A percentile compares a stretch with the other conserved stretches of the same genome.
phyloP scores from a whole-genome alignment of 2,113 vertebrate genomes.

The Crotophaga sulcirostris region DNA sequence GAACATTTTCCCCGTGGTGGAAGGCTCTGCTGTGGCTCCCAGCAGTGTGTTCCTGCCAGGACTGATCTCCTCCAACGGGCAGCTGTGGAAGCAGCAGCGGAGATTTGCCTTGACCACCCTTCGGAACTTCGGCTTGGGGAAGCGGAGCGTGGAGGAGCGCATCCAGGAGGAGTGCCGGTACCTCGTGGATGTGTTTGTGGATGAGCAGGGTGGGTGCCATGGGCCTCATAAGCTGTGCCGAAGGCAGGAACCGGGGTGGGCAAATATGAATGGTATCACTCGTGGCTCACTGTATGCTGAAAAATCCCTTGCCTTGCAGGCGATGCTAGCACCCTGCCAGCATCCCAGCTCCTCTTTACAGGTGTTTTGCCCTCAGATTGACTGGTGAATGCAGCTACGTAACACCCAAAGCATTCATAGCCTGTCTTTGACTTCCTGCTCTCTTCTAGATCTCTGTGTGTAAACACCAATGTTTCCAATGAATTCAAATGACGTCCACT shows the following conservation, averaged over 20 bases:
- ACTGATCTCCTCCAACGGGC: slow-evolving; percentile 57
- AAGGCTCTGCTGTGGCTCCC: background rate
- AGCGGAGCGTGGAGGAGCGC: slow-evolving; percentile 73
- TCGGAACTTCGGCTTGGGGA: slow-evolving; percentile 83
- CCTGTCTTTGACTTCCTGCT: background rate
- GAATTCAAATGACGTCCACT: rapidly evolving
- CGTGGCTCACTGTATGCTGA: background rate
- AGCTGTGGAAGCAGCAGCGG: slow-evolving; percentile 77
- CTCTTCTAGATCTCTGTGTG: background rate
- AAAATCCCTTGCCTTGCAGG: background rate
- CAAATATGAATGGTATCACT: too few relatives aligned
- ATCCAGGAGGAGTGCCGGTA: slow-evolving; percentile 78
- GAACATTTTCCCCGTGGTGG: rapidly evolving
- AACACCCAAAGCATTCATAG: background rate
- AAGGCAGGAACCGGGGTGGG: background rate
- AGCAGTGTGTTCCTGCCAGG: background rate
- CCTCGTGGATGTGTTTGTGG: slow-evolving; percentile 65
- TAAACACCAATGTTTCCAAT: rapidly evolving
- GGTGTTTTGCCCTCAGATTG: background rate
- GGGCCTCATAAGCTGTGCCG: background rate
- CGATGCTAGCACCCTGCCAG: background rate
- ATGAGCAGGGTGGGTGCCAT: slow-evolving; percentile 69
- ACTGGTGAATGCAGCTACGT: background rate
- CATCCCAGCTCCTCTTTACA: background rate
- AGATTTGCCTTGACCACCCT: slow-evolving; percentile 77